Evolutionary conservation across 2,888 invertebrate genomes (phyloP), one percentile per base, ranked within the genome.

Genomic region (Allophyes oxyacanthae): DNA sequence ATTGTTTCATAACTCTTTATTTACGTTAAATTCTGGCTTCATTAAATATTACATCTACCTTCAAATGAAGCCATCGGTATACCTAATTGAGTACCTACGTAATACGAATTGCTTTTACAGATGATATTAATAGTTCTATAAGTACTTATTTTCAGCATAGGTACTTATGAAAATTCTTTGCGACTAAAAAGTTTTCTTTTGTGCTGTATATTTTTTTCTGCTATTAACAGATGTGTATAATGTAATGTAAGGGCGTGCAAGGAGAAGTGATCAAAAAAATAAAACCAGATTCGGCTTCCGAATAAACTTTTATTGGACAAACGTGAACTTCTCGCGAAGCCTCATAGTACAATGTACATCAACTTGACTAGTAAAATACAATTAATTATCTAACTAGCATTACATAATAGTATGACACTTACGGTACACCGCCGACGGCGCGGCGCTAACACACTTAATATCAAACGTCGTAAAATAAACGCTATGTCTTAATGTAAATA

Each of bases 281-380:
- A 60, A 92, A 91, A 92, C 85, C 62, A 82, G 62, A 37, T 77
- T 84, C 83, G 85, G 89, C 89, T 86, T 91, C 88, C 85, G 91
- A 89, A 90, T 91, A 91, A 91, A 88, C 83, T 86, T 92, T 92
- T 92, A 92, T 91, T 93, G 90, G 92, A 91, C 90, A 91, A 90
- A 89, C 84, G 81, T 83, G 81, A 84, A 83, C 83, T 82, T 81
- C 83, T 77, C 73, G 72, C 76, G 87, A 86, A 87, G 88, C 86
- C 84, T 72, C 58, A 70, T 61, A 75, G 77, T 84, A 86, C 82
- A 87, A 83, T 86, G 83, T 90, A 92, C 91, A 91, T 86, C 86
- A 88, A 91, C 86, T 83, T 84, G 77, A 86, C 90, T 91, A 91
- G 67, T 87, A 85, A 89, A 71, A 82, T 86, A 85, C 80, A 79